Evolutionary conservation across 1,140 invertebrate species (phyloP).

Genomic region (Holotrichia oblita): DNA sequence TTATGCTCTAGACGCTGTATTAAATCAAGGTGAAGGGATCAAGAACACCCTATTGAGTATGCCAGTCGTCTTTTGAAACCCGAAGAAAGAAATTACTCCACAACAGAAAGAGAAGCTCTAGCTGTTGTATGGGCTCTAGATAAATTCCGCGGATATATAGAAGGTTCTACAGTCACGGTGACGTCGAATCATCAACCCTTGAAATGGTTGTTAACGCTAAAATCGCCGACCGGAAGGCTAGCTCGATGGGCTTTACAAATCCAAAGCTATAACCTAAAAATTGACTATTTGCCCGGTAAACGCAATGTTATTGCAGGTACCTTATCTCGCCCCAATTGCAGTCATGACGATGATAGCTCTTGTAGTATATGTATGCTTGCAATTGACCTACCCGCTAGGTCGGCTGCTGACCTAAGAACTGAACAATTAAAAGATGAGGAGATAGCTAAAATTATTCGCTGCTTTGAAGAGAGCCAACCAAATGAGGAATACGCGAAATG

Average conservation of each 20-base stretch:
- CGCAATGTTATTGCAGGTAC: slow-evolving; percentile 10
- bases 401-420: neutral
- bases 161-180: neutral
- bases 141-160: slow-evolving; percentile 48
- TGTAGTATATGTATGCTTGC: neutral
- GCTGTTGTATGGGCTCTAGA: slow-evolving; percentile 60
- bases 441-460: neutral
- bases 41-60: slow-evolving; percentile 29
- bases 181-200: neutral
- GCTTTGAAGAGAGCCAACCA: neutral
- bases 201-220: neutral
- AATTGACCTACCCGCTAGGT: neutral
- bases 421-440: neutral
- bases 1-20: too few species aligned
- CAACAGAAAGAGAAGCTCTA: slow-evolving; percentile 60
- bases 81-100: slow-evolving; percentile 27
- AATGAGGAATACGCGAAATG: neutral
- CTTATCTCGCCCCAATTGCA: neutral
- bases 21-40: too few species aligned
- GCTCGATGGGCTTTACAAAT: neutral
- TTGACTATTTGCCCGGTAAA: neutral
- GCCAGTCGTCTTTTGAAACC: slow-evolving; percentile 20
- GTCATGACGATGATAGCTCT: neutral
- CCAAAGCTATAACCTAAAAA: neutral
- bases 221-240: neutral